A percentile compares a stretch with the other conserved stretches of the same genome.
Evolutionary conservation across 2,113 vertebrate genomes (phyloP).

Genomic region (Psammodynastes pulverulentus): DNA sequence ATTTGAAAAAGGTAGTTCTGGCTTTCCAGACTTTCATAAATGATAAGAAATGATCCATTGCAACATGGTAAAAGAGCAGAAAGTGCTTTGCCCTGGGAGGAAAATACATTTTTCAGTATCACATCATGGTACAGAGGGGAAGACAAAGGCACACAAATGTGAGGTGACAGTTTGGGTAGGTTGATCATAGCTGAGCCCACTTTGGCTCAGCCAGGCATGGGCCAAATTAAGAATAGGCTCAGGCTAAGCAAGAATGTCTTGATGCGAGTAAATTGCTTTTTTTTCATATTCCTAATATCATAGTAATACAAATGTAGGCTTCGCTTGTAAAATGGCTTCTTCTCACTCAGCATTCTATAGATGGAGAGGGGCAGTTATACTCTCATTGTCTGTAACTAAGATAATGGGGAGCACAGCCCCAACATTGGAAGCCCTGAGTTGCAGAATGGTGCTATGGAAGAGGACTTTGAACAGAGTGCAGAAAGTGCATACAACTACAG

Average conservation of each 20-base stretch:
- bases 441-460: not conserved
- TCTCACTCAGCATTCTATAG: not conserved
- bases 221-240: not conserved
- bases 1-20: not conserved
- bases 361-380: not conserved
- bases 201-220: not conserved
- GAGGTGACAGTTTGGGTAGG: not conserved
- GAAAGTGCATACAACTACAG: not conserved
- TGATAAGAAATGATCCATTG: not conserved
- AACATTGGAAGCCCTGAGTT: not conserved
- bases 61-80: not conserved
- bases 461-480: slow-evolving; percentile 3
- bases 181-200: not conserved
- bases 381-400: not conserved
- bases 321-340: not conserved
- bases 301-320: not conserved
- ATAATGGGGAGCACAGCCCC: not conserved
- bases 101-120: not conserved
- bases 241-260: not conserved
- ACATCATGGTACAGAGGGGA: slow-evolving; percentile 9
- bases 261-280: not conserved
- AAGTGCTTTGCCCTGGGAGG: not conserved
- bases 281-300: fast-evolving
- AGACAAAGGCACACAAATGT: not conserved
- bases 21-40: not conserved